A percentile compares a stretch with the other conserved stretches of the same genome.
These are phyloP conservation scores for Drosophila rhopaloa DNA, from an alignment of 1,140 invertebrate species.

Conservation along the genomic window DNA sequence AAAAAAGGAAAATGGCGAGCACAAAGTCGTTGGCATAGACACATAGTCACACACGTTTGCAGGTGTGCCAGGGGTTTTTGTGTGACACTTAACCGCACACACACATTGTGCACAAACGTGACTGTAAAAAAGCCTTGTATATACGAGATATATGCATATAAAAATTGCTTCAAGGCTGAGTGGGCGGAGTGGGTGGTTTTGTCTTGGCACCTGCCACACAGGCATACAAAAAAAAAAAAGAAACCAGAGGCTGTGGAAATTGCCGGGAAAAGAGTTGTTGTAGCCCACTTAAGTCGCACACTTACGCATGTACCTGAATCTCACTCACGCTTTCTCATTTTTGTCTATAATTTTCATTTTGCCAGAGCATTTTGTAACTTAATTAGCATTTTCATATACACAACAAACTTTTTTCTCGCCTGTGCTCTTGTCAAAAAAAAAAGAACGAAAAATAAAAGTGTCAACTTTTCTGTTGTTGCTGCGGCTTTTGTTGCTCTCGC, in stretches of 20 bases:
- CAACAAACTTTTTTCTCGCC: conserved; percentile 28
- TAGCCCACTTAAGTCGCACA: conserved; percentile 54
- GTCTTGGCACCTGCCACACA: conserved; percentile 61
- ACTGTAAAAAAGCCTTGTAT: conserved; percentile 16
- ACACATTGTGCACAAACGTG: conserved; percentile 53
- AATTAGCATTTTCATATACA: conserved; percentile 73
- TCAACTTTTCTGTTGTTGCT: conserved; percentile 33
- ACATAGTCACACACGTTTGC: conserved; percentile 39
- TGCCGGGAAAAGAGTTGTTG: conserved; percentile 20
- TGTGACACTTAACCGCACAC: conserved; percentile 44
- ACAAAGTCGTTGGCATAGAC: conserved; percentile 64
- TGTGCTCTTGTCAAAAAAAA: conserved; percentile 17
- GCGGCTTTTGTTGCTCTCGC: conserved; percentile 10
- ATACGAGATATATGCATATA: conserved; percentile 15
- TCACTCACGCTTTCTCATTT: conserved; percentile 15
- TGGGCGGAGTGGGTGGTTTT: background rate
- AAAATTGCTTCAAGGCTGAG: conserved; percentile 37
- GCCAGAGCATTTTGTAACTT: conserved; percentile 71
- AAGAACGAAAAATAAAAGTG: conserved; percentile 33
- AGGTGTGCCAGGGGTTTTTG: conserved; percentile 20
- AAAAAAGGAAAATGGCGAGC: conserved; percentile 26
- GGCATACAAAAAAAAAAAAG: conserved; percentile 8
- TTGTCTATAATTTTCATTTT: conserved; percentile 74
- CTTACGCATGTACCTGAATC: conserved; percentile 19
- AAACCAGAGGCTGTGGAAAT: conserved; percentile 18